Percentiles rank a stretch among this genome's conserved stretches.
These are phyloP conservation scores for Cossypha dichroa DNA, from an alignment of 2,797 vertebrate genomes.

Conservation along the genomic window DNA sequence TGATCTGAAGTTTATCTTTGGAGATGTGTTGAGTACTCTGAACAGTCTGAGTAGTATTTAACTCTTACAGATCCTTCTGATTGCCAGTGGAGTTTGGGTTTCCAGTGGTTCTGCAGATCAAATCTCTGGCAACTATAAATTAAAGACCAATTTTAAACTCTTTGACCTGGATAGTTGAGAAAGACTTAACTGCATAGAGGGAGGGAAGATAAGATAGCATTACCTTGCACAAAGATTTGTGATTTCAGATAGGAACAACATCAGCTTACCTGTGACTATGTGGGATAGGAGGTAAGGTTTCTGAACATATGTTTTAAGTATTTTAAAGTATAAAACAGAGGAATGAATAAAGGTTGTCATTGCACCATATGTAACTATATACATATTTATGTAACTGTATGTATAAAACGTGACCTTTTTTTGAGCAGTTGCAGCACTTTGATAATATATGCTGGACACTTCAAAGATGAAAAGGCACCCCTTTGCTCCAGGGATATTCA, in stretches of 20 bases:
- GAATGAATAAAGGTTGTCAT: neutral
- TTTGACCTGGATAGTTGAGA: neutral
- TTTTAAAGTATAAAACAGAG: neutral
- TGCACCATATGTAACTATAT: neutral
- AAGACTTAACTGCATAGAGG: neutral
- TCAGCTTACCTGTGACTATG: neutral
- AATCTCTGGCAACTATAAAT: neutral
- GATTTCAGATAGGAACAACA: neutral
- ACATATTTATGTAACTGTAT: neutral
- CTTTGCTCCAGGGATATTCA: neutral
- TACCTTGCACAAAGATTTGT: neutral
- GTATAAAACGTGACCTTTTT: neutral
- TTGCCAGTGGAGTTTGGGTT: neutral
- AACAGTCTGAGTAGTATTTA: neutral
- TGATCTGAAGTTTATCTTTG: neutral
- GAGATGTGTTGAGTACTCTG: neutral
- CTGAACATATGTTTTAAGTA: neutral
- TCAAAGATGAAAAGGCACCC: neutral
- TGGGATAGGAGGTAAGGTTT: neutral
- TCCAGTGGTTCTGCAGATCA: neutral
- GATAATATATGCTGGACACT: neutral
- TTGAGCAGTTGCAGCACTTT: neutral
- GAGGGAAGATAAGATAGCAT: fast-evolving
- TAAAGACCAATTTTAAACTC: neutral
- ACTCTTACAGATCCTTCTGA: neutral